Conservation (phyloP, 64 coral and sea anemone species). For the Montipora sp. region DNA sequence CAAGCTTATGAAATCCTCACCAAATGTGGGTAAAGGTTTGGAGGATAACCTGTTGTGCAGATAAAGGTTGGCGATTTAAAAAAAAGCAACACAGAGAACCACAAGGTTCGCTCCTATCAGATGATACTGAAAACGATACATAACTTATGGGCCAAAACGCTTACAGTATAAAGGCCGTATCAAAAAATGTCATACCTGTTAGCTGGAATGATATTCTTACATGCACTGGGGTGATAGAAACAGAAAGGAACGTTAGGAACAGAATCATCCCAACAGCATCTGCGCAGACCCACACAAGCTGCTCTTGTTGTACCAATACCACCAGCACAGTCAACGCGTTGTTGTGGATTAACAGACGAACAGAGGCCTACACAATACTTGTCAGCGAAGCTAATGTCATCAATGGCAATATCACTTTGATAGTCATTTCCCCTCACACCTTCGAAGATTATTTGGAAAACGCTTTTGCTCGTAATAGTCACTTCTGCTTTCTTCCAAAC, state of each 20-base stretch:
- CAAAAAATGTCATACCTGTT: neutral
- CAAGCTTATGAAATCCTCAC: no score
- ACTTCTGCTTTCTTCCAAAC: slow-evolving; percentile 94
- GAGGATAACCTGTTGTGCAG: no score
- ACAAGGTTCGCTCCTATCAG: no score
- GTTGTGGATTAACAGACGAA: slow-evolving; percentile 75
- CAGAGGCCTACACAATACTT: slow-evolving; percentile 92
- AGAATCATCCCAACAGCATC: slow-evolving; percentile 90
- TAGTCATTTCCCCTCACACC: slow-evolving; percentile 86
- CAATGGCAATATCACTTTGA: slow-evolving; percentile 88
- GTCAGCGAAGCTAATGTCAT: slow-evolving; percentile 80
- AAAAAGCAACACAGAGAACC: no score
- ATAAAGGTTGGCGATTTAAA: no score
- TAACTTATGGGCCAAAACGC: no score
- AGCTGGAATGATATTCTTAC: slow-evolving; percentile 65
- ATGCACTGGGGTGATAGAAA: slow-evolving; percentile 95
- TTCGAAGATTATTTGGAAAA: slow-evolving; percentile 84
- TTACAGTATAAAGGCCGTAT: no score
- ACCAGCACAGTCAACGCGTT: slow-evolving; percentile 86
- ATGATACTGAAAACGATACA: no score
- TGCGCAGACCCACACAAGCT: slow-evolving; percentile 67
- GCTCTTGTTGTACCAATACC: slow-evolving; percentile 73
- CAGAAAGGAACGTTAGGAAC: slow-evolving; percentile 87
- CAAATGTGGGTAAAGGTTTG: no score
- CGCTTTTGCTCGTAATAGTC: slow-evolving; percentile 55